Evolutionary conservation across 2,797 vertebrate genomes (phyloP), one percentile per base, ranked within the genome.

Genomic region (Eurystomus glaucurus): DNA sequence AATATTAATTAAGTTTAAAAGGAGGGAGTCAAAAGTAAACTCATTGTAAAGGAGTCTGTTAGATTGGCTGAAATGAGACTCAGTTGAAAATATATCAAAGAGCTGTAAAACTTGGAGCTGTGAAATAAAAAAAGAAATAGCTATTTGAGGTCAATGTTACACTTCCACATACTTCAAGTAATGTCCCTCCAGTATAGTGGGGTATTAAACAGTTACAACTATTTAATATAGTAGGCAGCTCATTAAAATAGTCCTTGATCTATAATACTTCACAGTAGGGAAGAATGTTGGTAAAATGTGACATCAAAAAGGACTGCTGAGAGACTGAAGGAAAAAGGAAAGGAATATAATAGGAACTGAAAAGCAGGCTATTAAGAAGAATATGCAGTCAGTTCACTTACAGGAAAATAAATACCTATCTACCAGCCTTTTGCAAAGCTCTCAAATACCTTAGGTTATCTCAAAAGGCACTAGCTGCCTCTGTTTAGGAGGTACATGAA

Each of bases 1-100:
- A 54, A 72, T 31, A 46, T 81, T 94, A 91, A 95, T 96, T 76
- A 85, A 81, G 31, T 82, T 31, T 64, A 79, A 93, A 95, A 93
- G 37, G 62, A 86, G 31, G 43, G 46, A 72, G 54, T 65, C 3
- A 5, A 68, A 55, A 66, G 69, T 69, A 95, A 94, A 91, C 17
- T 37, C 19, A 12, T 14, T 41, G 37, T 45, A 2, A 88, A 88
- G n/a, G 52, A 85, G 51, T 28, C 64, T 62, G 35, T 83, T 85
- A 75, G 35, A 33, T 26, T 86, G 50, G 23, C 39, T 86, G 71
- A 79, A 94, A 58, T 12, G 74, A 2, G 28, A 55, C 22, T 66
- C 2, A 1, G 25, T 7, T 66, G 43, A 90, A 90, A 87, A 86
- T 62, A 76, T 14, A 86, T 58, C 65, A 68, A 51, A 87, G 23